Evolutionary conservation across 2,797 vertebrate species (phyloP), one percentile per base, ranked within the genome.

Genomic region (Menidia menidia): DNA sequence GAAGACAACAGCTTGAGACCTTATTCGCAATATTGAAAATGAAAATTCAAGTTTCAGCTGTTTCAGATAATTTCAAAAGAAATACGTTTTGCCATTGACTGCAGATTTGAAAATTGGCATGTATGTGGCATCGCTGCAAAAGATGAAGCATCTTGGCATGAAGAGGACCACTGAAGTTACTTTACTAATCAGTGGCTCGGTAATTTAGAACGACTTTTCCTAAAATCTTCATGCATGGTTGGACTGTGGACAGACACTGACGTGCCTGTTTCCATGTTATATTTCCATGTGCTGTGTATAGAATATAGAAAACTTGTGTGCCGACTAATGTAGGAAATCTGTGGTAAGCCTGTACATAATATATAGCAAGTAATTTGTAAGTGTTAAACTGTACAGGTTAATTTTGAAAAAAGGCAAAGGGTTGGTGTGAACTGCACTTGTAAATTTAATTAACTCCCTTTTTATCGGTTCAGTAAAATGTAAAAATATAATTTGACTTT

Each of bases 311-410:
- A 78, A 90, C 65, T 77, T 87, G 87, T 84, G 69, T 88, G 87
- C 81, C 80, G 85, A 88, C 70, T 90, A 83, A 89, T 85, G 73
- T 92, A 90, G 87, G 81, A 90, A 87, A 87, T 86, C 86, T 91
- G 91, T 93, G 90, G 87, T 93, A 88, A 93, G 88, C 75, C 63
- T 95, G 91, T 94, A 95, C 75, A 94, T 92, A 92, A 62, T 76
- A 89, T 82, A 90, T 83, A 90, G 76, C 83, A 78, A 83, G 87
- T 78, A 19, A 60, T 83, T 87, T 87, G 75, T 86, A 82, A 82
- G 85, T 92, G 85, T 90, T 89, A 70, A 82, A 88, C 79, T 93
- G 90, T 94, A 93, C 87, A 94, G 88, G 78, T 82, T 69, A 63
- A 77, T 75, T 84, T 4, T 47, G 56, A 67, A 33, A 48, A 60